A percentile compares a stretch with the other conserved stretches of the same genome.
These are phyloP conservation scores for Rhamnusium bicolor DNA, from an alignment of 2,888 invertebrate genomes.

Conservation along the genomic window DNA sequence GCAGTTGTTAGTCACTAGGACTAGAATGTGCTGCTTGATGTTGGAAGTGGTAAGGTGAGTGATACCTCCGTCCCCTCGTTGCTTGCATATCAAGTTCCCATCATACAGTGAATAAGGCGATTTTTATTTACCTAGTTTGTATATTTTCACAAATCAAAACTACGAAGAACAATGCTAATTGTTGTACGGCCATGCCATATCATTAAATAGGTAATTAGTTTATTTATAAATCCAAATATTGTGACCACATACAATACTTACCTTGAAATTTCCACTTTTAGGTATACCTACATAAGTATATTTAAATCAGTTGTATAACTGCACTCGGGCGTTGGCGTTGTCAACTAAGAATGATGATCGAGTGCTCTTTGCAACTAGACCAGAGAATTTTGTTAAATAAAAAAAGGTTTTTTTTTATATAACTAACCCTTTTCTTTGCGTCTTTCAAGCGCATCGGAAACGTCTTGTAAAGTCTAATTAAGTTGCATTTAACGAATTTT, in stretches of 20 bases:
- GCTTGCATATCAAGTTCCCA: constrained; percentile 25
- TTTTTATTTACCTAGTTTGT: constrained; percentile 15
- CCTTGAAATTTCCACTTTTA: neutral
- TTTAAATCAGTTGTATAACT: neutral
- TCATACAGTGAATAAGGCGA: constrained; percentile 26
- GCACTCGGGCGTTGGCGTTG: neutral
- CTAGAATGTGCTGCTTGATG: constrained; percentile 27
- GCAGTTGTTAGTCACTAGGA: constrained; percentile 14
- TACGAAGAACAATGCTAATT: constrained; percentile 3
- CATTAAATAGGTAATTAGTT: neutral
- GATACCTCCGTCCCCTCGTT: constrained; percentile 31
- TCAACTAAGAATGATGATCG: too few relatives aligned
- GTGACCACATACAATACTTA: neutral
- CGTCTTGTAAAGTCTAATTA: too few relatives aligned
- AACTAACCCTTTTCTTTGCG: too few relatives aligned
- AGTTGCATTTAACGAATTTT: too few relatives aligned
- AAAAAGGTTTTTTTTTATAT: too few relatives aligned
- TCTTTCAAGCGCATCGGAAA: too few relatives aligned
- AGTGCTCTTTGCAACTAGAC: too few relatives aligned
- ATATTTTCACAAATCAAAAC: neutral
- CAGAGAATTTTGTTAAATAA: too few relatives aligned
- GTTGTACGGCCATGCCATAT: neutral
- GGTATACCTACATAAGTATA: neutral
- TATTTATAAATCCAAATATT: neutral
- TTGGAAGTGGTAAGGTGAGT: constrained; percentile 38